phyloP scores from a whole-genome alignment of 2,113 vertebrate species.

The Gobio gobio region DNA sequence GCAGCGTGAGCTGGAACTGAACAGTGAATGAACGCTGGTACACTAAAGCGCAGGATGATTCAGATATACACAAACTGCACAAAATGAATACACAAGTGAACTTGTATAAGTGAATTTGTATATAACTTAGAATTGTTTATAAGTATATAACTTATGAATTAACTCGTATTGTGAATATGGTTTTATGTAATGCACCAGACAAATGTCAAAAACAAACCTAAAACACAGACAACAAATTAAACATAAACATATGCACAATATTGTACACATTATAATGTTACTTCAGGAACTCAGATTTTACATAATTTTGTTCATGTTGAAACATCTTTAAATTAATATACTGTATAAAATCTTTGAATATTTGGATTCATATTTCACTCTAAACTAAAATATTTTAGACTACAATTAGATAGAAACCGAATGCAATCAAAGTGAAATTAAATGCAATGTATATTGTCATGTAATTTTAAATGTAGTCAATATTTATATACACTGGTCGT shows the following conservation, averaged over 20 bases:
- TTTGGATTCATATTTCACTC: background rate
- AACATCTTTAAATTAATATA: background rate
- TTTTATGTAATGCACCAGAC: too few species aligned
- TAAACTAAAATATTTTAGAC: background rate
- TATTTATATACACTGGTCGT: background rate
- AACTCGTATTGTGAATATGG: background rate
- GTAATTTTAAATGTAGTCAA: too few species aligned
- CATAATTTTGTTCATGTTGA: background rate
- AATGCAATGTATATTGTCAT: background rate
- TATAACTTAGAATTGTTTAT: too few species aligned
- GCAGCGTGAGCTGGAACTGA: background rate
- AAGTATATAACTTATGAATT: background rate
- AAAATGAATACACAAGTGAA: background rate
- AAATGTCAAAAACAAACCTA: too few species aligned
- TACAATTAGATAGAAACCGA: background rate
- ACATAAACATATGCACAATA: background rate
- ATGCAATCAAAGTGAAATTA: background rate
- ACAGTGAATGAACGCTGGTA: too few species aligned
- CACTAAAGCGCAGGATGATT: background rate
- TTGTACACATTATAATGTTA: background rate
- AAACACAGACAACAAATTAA: background rate
- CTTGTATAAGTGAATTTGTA: background rate
- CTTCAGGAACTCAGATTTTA: background rate
- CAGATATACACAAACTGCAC: background rate
- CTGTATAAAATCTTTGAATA: background rate